A percentile compares a stretch with the other conserved stretches of the same genome.
These are phyloP conservation scores for Asteroscopus sphinx DNA, from an alignment of 2,888 invertebrate genomes.

Conservation along the genomic window DNA sequence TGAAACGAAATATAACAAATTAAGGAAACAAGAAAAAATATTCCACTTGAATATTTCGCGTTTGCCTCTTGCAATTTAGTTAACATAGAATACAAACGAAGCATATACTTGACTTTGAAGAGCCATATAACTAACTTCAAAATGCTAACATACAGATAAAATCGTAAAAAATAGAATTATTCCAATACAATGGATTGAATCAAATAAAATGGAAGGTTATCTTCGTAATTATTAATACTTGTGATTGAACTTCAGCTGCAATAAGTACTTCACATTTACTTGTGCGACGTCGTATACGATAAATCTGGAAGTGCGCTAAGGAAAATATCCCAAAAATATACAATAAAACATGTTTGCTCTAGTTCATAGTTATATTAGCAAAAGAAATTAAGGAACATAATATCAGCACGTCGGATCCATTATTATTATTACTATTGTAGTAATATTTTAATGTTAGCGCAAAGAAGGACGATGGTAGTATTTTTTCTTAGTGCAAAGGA, in stretches of 20 bases:
- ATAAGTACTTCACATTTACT: conserved; percentile 96
- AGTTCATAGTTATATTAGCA: too few species aligned
- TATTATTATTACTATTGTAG: too few species aligned
- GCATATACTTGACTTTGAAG: conserved; percentile 4
- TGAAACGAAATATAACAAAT: not conserved
- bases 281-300: conserved; percentile 99
- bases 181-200: conserved; percentile 8
- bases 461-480: too few species aligned
- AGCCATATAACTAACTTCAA: conserved; percentile 6
- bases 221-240: conserved; percentile 81
- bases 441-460: too few species aligned
- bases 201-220: conserved; percentile 1
- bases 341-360: too few species aligned
- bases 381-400: too few species aligned
- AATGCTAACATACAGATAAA: not conserved
- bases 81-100: not conserved
- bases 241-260: conserved; percentile 96
- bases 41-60: not conserved
- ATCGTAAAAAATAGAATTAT: conserved; percentile 9
- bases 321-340: conserved; percentile 54
- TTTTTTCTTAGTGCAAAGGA: too few species aligned
- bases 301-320: conserved; percentile 86
- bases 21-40: conserved; percentile 1
- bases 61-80: conserved; percentile 4
- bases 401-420: too few species aligned